Base-by-base conservation (phyloP, 2,888 invertebrate species). In the Hecatera dysodea region DNA sequence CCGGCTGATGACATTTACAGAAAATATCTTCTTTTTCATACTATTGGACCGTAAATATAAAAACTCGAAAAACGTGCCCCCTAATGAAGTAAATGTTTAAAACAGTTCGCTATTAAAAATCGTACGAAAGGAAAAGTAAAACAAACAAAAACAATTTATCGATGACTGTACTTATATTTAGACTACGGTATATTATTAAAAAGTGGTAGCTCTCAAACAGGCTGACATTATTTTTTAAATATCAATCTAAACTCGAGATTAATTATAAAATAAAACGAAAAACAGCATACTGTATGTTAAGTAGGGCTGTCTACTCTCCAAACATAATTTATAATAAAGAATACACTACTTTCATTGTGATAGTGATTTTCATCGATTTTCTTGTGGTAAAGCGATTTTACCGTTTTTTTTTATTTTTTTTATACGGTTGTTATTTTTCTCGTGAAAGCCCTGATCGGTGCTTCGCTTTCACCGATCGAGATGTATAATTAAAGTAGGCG, bases 381-480 rank as follows among this genome's bases (percentile, higher is more conserved):
- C 15, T 17, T 52, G n/a, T 15, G 52, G 5, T n/a, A 1, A 33
- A 11, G n/a, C 1, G 3, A n/a, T 19, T n/a, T 62, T 17, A n/a
- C 1, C 19, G 17, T 19, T 27, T 50, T 6, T 24, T 33, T 36
- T 9, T n/a, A n/a, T n/a, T 27, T 44, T 7, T 46, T 27, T 22
- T 6, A 33, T n/a, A 2, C 52, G 0, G 9, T 29, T 2, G 36
- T 19, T 52, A n/a, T 56, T n/a, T 46, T 33, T 7, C n/a, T 42
- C 17, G 42, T 48, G 81, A 36, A 66, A 81, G 39, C 82, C 84
- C 84, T 83, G 71, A 63, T 65, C 69, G 53, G 52, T 71, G 83
- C 79, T 87, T 87, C 86, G 90, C 93, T 93, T 93, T 93, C 93
- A 90, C 93, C 83, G 82, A 86, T 91, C 91, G 7, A 90, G 86